A percentile compares a stretch with the other conserved stretches of the same genome.
These are phyloP conservation scores for Isaurus tuberculatus DNA, from an alignment of 92 coral and sea anemone genomes.

Conservation along the genomic window DNA sequence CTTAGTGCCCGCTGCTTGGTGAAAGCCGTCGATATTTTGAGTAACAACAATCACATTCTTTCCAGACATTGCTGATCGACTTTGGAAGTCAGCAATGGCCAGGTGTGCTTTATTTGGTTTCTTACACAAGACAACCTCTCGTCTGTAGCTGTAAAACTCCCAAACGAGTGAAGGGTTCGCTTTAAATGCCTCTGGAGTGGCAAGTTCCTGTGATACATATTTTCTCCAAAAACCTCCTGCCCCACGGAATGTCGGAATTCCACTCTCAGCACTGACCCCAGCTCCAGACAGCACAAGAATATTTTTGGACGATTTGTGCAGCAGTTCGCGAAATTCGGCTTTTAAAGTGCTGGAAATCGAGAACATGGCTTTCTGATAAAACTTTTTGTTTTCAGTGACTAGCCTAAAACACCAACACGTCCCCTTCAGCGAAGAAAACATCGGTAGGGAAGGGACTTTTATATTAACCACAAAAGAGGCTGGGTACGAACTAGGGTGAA, in stretches of 20 bases:
- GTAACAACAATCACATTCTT: slow-evolving; percentile 83
- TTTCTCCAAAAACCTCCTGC: slow-evolving; percentile 98
- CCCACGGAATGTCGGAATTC: slow-evolving; percentile 98
- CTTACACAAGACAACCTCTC: slow-evolving; percentile 89
- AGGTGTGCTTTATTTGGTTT: slow-evolving; percentile 90
- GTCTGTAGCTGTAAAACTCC: slow-evolving; percentile 98
- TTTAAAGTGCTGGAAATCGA: slow-evolving; percentile 62
- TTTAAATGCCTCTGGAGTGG: slow-evolving; percentile 78
- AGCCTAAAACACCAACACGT: not conserved
- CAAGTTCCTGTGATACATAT: slow-evolving; percentile 83
- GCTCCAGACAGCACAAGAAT: slow-evolving; percentile 91
- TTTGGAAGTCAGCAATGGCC: slow-evolving; percentile 94
- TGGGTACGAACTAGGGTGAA: slow-evolving; percentile 30
- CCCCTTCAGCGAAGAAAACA: not conserved
- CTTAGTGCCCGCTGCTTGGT: slow-evolving; percentile 88
- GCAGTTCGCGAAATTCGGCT: slow-evolving; percentile 73
- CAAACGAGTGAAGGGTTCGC: slow-evolving; percentile 94
- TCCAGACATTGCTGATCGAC: slow-evolving; percentile 68
- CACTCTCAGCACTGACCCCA: slow-evolving; percentile 97
- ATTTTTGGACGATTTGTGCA: slow-evolving; percentile 69
- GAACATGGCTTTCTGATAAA: not conserved
- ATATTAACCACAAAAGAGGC: not conserved
- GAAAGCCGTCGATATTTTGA: slow-evolving; percentile 95
- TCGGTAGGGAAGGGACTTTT: not conserved
- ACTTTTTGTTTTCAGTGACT: not conserved